Evolutionary conservation across 2,113 vertebrate species (phyloP).

Genomic region (Ptilonorhynchus violaceus): DNA sequence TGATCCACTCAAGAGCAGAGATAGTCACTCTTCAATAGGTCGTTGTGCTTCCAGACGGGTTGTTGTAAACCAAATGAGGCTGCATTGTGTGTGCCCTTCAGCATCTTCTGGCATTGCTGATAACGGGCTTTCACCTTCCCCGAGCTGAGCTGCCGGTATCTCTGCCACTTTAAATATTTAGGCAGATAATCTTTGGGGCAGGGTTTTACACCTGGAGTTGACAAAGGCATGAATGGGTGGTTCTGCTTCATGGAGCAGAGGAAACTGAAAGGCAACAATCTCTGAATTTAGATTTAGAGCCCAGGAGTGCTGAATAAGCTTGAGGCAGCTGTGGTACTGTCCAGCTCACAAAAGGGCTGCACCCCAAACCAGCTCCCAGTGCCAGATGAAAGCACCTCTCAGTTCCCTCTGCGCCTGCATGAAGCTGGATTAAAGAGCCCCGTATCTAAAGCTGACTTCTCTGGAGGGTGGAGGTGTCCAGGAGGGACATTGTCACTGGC

Average conservation of each 20-base stretch:
- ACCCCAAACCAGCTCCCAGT: neutral
- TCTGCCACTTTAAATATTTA: neutral
- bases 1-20: constrained; percentile 3
- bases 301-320: neutral
- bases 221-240: neutral
- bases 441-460: neutral
- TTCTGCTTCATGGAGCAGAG: neutral
- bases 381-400: neutral
- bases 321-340: neutral
- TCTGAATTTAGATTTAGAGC: neutral
- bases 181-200: neutral
- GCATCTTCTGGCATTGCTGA: neutral
- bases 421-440: neutral
- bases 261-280: neutral
- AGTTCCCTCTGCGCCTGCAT: neutral
- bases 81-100: neutral
- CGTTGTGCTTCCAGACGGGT: neutral
- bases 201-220: neutral
- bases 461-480: neutral
- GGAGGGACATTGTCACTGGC: neutral
- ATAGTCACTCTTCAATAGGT: neutral
- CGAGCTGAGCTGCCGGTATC: neutral
- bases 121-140: neutral
- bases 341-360: neutral
- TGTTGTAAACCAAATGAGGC: constrained; percentile 20